Evolutionary conservation across 2,113 vertebrate species (phyloP).

Genomic region (Cacatua alba): DNA sequence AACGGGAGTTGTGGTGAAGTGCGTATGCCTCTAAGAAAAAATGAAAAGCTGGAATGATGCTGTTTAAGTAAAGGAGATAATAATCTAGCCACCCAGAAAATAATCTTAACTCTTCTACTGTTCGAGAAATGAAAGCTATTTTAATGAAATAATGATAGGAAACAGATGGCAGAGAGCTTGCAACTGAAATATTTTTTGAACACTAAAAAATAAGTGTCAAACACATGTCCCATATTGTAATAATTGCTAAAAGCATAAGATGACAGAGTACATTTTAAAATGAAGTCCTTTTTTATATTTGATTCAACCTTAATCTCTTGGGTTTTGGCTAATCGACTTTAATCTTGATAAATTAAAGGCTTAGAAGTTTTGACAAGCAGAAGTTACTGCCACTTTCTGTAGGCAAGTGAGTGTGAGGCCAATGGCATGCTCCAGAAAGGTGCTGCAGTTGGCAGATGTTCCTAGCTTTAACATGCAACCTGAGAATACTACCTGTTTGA

Average conservation of each 20-base stretch:
- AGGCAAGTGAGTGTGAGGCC: neutral
- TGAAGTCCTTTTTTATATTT: neutral
- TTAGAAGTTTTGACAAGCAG: neutral
- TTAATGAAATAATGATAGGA: slow-evolving; percentile 41
- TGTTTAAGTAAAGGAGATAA: neutral
- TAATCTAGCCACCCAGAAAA: neutral
- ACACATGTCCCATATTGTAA: neutral
- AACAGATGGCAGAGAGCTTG: slow-evolving; percentile 38
- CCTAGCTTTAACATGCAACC: neutral
- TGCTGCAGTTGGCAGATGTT: neutral
- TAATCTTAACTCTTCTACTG: neutral
- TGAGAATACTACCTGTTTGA: neutral
- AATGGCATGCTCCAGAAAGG: neutral
- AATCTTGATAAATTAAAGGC: neutral
- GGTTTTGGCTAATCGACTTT: neutral
- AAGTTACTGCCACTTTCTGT: neutral
- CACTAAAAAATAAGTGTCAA: slow-evolving; percentile 34
- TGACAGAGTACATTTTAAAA: neutral
- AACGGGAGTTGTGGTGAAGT: neutral
- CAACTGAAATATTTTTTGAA: slow-evolving; percentile 38
- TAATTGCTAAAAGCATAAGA: neutral
- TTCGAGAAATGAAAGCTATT: neutral
- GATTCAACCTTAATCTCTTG: neutral
- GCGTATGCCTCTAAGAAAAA: neutral
- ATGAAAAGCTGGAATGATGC: neutral